A percentile compares a stretch with the other conserved stretches of the same genome.
These are phyloP conservation scores for Calidris pugnax DNA, from an alignment of 2,113 vertebrate species.

Conservation along the genomic window DNA sequence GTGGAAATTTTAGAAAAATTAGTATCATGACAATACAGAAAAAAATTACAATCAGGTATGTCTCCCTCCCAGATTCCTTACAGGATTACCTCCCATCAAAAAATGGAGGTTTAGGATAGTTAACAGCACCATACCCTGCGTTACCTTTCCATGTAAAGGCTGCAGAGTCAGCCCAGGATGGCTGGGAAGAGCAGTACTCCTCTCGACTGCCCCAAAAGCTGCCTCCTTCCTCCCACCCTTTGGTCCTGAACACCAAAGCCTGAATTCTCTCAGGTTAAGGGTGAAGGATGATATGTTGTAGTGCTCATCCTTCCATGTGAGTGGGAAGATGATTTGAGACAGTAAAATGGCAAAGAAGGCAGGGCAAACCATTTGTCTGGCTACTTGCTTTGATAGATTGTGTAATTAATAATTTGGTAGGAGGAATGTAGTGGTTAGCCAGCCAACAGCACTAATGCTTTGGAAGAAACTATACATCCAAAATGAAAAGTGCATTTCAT, in stretches of 20 bases:
- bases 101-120: neutral
- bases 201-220: neutral
- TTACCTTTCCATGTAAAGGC: neutral
- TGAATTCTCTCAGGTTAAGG: neutral
- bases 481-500: constrained; percentile 25
- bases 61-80: neutral
- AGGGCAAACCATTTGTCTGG: neutral
- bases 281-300: neutral
- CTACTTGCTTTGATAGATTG: neutral
- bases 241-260: fast-evolving
- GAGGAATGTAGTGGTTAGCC: neutral
- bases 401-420: constrained; percentile 16
- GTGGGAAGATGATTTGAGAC: neutral
- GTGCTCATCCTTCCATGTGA: neutral
- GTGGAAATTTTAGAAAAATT: neutral
- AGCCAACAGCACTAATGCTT: constrained; percentile 14
- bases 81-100: neutral
- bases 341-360: neutral
- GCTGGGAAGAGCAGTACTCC: neutral
- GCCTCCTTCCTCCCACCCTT: neutral
- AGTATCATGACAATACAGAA: neutral
- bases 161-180: neutral
- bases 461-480: constrained; percentile 2
- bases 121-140: neutral
- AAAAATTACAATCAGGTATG: neutral